phyloP scores from a whole-genome alignment of 2,797 vertebrate species.

The Tapirus indicus region DNA sequence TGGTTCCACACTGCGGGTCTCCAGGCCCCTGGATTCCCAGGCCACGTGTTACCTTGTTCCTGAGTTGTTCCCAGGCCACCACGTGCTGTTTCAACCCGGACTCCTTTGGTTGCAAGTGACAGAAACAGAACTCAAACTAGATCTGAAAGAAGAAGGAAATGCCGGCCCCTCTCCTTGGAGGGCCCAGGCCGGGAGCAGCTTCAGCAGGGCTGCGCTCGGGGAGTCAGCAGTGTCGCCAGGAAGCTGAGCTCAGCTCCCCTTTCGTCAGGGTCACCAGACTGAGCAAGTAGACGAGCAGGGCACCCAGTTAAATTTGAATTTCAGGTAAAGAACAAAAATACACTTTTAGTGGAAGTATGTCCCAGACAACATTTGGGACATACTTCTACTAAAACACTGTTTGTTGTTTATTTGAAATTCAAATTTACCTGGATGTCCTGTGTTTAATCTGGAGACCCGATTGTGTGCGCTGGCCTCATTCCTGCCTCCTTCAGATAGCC shows the following conservation, averaged over 20 bases:
- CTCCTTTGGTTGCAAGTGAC: background rate
- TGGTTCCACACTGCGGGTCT: background rate
- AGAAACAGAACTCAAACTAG: background rate
- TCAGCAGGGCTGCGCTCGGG: background rate
- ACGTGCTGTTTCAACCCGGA: background rate
- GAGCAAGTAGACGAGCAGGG: background rate
- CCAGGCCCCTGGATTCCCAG: background rate
- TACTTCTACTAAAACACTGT: background rate
- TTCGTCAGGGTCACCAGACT: background rate
- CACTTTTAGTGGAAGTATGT: background rate
- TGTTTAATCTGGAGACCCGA: background rate
- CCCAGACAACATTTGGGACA: background rate
- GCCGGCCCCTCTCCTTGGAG: background rate
- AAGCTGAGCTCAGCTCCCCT: background rate
- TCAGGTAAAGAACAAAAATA: background rate
- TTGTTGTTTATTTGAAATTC: background rate
- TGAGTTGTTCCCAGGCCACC: background rate
- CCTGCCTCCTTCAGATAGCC: background rate
- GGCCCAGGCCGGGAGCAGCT: background rate
- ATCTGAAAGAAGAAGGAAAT: background rate
- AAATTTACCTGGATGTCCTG: background rate
- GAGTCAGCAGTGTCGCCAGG: background rate
- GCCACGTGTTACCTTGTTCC: background rate
- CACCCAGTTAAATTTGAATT: background rate
- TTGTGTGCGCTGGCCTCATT: background rate